Base-by-base conservation (phyloP, 2,888 invertebrate genomes). In the Nezara viridula region DNA sequence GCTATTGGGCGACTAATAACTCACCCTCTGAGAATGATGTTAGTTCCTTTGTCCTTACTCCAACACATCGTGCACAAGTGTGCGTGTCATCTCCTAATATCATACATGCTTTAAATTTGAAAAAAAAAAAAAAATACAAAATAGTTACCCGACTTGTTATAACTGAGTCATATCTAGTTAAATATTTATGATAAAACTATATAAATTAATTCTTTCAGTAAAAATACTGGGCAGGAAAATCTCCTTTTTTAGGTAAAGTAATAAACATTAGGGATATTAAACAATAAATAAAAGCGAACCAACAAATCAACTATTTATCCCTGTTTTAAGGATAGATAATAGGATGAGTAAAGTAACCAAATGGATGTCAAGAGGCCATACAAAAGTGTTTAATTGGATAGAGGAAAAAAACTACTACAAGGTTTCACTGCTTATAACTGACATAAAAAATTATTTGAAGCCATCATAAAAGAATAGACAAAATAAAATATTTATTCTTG, bases 61-160 rank as follows among this genome's bases (percentile, higher is more conserved):
- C 90, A 86, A 91, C 90, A 89, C 91, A 90, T 49, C 90, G 66
- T 47, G 90, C 85, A 88, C 90, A 91, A 77, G 90, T 90, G 86
- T 90, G 91, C 52, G 87, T 88, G n/a, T 88, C 89, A 86, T 85
- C 85, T 66, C 90, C 88, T 89, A 90, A n/a, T 77, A 85, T 85
- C 88, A 85, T 52, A 85, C n/a, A 85, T 50, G n/a, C 44, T 85
- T 85, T 21, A 44, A 44, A 40, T 40, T 81, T 12, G 40, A 81
- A 44, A 47, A 81, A 44, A 0, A 77, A 77, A 32, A n/a, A 77
- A 44, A 81, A n/a, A 47, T n/a, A 44, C 24, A 81, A 40, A 27
- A 40, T 10, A 81, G 44, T 40, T n/a, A 81, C 81, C 44, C 81
- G 81, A 81, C n/a, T 4, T 40, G 40, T 81, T n/a, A 81, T 44